These are phyloP conservation scores for Erethizon dorsatum DNA, from an alignment of 2,797 vertebrate genomes.

Conservation along the genomic window DNA sequence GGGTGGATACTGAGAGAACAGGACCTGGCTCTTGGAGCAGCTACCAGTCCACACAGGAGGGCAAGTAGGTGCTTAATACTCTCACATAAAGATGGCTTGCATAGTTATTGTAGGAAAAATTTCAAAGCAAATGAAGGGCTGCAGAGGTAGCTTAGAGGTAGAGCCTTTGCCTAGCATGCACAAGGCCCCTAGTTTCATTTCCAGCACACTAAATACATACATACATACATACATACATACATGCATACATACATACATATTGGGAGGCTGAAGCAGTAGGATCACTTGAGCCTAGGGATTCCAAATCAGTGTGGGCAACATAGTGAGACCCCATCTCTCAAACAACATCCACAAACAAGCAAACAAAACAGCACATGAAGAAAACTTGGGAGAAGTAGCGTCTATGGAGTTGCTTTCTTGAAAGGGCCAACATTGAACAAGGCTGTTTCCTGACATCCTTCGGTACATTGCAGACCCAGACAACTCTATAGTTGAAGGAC, in stretches of 20 bases:
- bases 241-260: background rate
- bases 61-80: background rate
- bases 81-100: background rate
- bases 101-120: conserved; percentile 35
- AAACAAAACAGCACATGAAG: background rate
- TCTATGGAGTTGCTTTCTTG: conserved; percentile 32
- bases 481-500: background rate
- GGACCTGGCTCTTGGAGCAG: background rate
- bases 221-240: too few species aligned
- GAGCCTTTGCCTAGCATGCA: background rate
- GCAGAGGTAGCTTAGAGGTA: background rate
- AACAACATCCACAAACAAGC: background rate
- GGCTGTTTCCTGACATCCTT: background rate
- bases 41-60: background rate
- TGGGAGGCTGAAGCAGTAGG: background rate
- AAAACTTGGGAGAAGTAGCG: background rate
- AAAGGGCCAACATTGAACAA: conserved; percentile 13
- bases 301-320: too few species aligned
- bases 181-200: background rate
- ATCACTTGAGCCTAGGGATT: background rate
- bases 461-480: background rate
- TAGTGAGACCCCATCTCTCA: background rate
- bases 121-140: conserved; percentile 7
- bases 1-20: background rate
- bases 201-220: background rate